Percentiles rank a stretch among this genome's conserved stretches.
These are phyloP conservation scores for Spilarctia lutea DNA, from an alignment of 2,888 invertebrate genomes.

Conservation along the genomic window DNA sequence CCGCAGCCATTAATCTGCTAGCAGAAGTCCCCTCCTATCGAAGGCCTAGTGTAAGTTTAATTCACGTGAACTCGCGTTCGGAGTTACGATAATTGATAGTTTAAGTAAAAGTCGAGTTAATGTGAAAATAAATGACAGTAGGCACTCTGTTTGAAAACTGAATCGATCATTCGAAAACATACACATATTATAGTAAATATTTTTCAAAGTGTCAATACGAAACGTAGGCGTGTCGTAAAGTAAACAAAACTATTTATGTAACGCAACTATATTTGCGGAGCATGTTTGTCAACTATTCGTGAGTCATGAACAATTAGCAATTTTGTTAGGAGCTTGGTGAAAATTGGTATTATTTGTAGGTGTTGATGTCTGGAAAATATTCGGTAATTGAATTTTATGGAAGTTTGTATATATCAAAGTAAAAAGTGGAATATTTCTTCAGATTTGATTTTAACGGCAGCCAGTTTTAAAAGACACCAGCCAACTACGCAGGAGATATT, in stretches of 20 bases:
- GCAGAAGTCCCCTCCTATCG: too few relatives aligned
- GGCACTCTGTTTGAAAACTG: background rate
- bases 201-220: conserved; percentile 10
- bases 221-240: conserved; percentile 28
- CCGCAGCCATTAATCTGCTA: too few relatives aligned
- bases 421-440: background rate
- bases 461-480: too few relatives aligned
- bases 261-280: conserved; percentile 32
- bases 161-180: background rate
- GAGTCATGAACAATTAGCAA: conserved; percentile 46
- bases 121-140: too few relatives aligned
- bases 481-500: too few relatives aligned
- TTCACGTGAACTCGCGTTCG: background rate
- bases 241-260: conserved; percentile 48
- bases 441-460: too few relatives aligned
- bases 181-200: conserved; percentile 6
- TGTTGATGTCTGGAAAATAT: conserved; percentile 9
- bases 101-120: too few relatives aligned
- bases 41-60: background rate
- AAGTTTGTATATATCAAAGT: background rate
- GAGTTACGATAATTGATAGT: background rate
- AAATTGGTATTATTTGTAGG: conserved; percentile 22
- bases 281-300: conserved; percentile 41
- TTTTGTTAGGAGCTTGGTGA: conserved; percentile 33
- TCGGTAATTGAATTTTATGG: background rate